Evolutionary conservation across 2,113 vertebrate genomes (phyloP), one percentile per base, ranked within the genome.

Genomic region (Poecilia latipinna): DNA sequence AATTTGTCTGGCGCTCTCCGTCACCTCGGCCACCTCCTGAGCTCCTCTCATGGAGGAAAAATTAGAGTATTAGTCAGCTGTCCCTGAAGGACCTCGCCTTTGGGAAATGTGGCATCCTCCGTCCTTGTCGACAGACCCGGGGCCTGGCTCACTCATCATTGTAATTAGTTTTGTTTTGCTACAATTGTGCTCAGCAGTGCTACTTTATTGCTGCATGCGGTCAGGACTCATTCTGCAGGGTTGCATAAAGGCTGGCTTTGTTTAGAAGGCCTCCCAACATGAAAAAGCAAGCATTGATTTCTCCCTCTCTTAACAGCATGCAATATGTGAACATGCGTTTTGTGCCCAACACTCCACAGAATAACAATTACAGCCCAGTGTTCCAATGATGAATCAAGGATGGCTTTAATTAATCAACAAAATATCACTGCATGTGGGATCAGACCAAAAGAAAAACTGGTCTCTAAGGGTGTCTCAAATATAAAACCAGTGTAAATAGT

Each of bases 151-250:
- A 85, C 87, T 90, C 81, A 88, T 89, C 89, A 86, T 76, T 86
- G 77, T 90, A 91, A 93, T 93, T 92, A 91, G 88, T 89, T 93
- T 86, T 79, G 87, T 90, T 90, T 89, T 66, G 1, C 78, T 48
- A 61, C 83, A 78, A 86, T 89, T 91, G 88, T 90, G 76, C 67
- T 85, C 82, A 81, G 72, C 75, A 67, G 65, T 78, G 26, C 54
- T 66, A 62, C 69, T 86, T 89, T 84, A 91, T 88, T 86, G 83
- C 72, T 22, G 65, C 74, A 19, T 75, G 75, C 31, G 60, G 73
- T 51, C 64, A 19, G 70, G 57, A 44, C 69, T 79, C 73, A 70
- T 75, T 86, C 70, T 70, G 73, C 80, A 66, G 65, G 0, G 28
- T 72, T 65, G 74, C 17, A 75, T 86, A 78, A 86, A 84, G 86